Percentiles rank a stretch among this genome's conserved stretches.
phyloP scores from a whole-genome alignment of 1,140 invertebrate genomes.

The Venustaconcha ellipsiformis region DNA sequence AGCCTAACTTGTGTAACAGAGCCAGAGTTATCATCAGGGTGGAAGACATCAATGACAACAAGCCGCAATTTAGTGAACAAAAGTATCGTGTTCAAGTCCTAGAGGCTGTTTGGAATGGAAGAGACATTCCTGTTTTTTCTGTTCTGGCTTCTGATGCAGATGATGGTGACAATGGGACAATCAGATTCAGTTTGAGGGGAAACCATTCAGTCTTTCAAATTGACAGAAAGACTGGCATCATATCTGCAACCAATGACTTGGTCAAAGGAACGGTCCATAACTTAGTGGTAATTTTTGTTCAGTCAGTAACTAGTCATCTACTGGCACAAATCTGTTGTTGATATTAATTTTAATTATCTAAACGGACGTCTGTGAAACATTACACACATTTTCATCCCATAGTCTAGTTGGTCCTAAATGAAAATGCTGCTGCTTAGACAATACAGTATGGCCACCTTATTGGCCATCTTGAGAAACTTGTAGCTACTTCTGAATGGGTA shows the following conservation, averaged over 20 bases:
- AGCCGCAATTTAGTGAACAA: slow-evolving; percentile 82
- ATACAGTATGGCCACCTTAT: too few relatives aligned
- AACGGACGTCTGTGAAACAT: too few relatives aligned
- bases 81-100: slow-evolving; percentile 86
- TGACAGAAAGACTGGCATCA: slow-evolving; percentile 82
- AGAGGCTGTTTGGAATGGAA: slow-evolving; percentile 49
- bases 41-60: slow-evolving; percentile 83
- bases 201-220: slow-evolving; percentile 79
- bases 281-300: slow-evolving; percentile 74
- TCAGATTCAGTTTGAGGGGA: slow-evolving; percentile 85
- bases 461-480: too few relatives aligned
- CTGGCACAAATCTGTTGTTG: too few relatives aligned
- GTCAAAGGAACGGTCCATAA: slow-evolving; percentile 83
- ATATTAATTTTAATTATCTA: too few relatives aligned
- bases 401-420: too few relatives aligned
- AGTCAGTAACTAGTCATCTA: too few relatives aligned
- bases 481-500: too few relatives aligned
- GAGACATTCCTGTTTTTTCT: slow-evolving; percentile 51
- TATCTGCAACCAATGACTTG: slow-evolving; percentile 77
- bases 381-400: too few relatives aligned
- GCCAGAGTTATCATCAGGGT: slow-evolving; percentile 87
- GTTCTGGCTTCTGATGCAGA: slow-evolving; percentile 64
- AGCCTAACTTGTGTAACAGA: slow-evolving; percentile 81
- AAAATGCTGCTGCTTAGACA: too few relatives aligned
- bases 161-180: slow-evolving; percentile 72